phyloP scores from a whole-genome alignment of 2,797 vertebrate genomes.

The Paedocypris micromegethes region DNA sequence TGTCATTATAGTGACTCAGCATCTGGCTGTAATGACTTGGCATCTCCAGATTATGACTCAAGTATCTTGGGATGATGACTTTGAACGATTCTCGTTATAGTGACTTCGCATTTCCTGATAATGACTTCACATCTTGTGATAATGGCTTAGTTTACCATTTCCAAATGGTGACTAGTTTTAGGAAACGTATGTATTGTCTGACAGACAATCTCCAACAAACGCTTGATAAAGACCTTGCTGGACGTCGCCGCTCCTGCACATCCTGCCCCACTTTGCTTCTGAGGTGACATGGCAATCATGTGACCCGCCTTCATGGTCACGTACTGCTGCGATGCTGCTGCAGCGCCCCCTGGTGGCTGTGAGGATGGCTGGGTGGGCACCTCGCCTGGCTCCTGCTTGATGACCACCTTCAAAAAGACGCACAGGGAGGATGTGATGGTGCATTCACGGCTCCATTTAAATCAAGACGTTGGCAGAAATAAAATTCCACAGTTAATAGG shows the following conservation, averaged over 20 bases:
- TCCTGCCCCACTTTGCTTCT: constrained; percentile 77
- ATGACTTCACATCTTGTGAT: no score
- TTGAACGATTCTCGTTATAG: no score
- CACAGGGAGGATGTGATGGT: background rate
- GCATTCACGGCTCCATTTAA: constrained; percentile 18
- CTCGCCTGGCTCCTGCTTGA: constrained; percentile 96
- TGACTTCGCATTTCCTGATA: no score
- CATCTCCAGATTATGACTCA: no score
- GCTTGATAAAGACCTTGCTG: constrained; percentile 72
- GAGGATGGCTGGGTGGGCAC: constrained; percentile 71
- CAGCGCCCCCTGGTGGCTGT: constrained; percentile 65
- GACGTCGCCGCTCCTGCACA: constrained; percentile 67
- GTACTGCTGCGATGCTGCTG: constrained; percentile 76
- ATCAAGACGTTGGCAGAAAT: constrained; percentile 8
- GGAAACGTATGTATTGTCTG: no score
- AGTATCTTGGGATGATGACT: no score
- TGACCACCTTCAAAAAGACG: constrained; percentile 78
- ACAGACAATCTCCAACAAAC: background rate
- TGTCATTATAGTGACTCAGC: no score
- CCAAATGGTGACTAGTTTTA: no score
- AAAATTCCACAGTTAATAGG: constrained; percentile 16
- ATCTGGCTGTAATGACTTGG: no score
- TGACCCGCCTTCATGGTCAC: constrained; percentile 94
- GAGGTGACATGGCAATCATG: constrained; percentile 90
- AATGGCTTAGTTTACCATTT: no score